Percentiles rank a stretch among this genome's conserved stretches.
Evolutionary conservation across 2,888 invertebrate species (phyloP).

Genomic region (Hypsopygia costalis): DNA sequence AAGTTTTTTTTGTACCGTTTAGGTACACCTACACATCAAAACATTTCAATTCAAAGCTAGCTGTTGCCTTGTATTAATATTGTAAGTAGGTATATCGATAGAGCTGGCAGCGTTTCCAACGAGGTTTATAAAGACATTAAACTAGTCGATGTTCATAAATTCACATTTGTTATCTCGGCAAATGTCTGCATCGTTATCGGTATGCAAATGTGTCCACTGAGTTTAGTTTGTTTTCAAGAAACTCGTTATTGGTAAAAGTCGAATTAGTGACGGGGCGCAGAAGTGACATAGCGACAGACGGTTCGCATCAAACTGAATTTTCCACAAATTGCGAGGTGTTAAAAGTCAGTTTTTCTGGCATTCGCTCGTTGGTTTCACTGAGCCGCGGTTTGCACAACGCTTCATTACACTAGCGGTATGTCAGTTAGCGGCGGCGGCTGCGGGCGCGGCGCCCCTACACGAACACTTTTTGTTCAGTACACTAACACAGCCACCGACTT

Average conservation of each 20-base stretch:
- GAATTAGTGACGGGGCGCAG: not conserved
- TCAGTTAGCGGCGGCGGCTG: slow-evolving; percentile 27
- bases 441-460: too few species aligned
- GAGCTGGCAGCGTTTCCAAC: too few species aligned
- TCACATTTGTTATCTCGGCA: not conserved
- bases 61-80: too few species aligned
- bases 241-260: not conserved
- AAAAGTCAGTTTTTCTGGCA: slow-evolving; percentile 16
- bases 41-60: too few species aligned
- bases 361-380: slow-evolving; percentile 21
- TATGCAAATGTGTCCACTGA: not conserved
- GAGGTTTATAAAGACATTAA: not conserved
- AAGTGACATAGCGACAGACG: slow-evolving; percentile 1
- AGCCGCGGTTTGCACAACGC: slow-evolving; percentile 32
- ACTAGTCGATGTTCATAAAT: not conserved
- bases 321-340: slow-evolving; percentile 11
- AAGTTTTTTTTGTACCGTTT: too few species aligned
- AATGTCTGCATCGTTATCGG: not conserved
- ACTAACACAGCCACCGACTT: slow-evolving; percentile 10
- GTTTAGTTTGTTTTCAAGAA: not conserved
- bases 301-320: slow-evolving; percentile 7
- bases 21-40: too few species aligned
- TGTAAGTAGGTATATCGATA: too few species aligned
- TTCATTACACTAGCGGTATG: slow-evolving; percentile 59
- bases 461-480: slow-evolving; percentile 38